phyloP scores from a whole-genome alignment of 2,113 vertebrate species.

The Aegotheles bennettii region DNA sequence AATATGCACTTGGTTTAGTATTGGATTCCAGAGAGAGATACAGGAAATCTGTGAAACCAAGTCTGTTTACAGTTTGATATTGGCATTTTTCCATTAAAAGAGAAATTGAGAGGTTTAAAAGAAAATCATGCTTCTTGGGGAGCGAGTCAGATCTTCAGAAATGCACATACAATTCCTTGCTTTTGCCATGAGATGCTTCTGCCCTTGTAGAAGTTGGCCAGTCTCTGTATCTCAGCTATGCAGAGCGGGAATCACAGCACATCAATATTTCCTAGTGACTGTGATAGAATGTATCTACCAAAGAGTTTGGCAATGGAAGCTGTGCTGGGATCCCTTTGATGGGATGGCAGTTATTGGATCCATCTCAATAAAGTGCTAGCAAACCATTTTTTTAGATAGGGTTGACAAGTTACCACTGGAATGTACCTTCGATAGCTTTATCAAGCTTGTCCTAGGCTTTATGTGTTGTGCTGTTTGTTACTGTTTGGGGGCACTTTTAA shows the following conservation, averaged over 20 bases:
- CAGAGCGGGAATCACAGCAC: background rate
- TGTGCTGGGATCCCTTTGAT: background rate
- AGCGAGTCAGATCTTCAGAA: background rate
- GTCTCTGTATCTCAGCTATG: background rate
- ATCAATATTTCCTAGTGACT: background rate
- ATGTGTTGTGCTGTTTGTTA: background rate
- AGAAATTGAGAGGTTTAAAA: background rate
- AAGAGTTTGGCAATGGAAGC: background rate
- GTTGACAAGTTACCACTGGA: background rate
- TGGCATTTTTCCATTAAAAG: slow-evolving; percentile 7
- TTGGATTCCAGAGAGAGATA: background rate
- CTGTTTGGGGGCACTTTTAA: accelerated
- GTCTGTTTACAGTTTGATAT: background rate
- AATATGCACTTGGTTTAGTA: background rate
- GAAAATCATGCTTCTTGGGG: background rate
- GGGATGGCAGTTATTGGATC: background rate
- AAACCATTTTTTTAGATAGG: background rate
- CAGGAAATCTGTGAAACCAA: background rate
- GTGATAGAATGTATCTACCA: background rate
- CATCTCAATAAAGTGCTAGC: background rate
- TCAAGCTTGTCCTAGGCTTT: background rate
- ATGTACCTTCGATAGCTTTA: background rate
- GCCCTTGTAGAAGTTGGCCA: background rate
- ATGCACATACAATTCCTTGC: background rate
- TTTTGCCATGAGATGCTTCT: background rate